Percentiles rank a stretch among this genome's conserved stretches.
Conservation (phyloP, 2,888 invertebrate species). For the Odontocolon sp. region DNA sequence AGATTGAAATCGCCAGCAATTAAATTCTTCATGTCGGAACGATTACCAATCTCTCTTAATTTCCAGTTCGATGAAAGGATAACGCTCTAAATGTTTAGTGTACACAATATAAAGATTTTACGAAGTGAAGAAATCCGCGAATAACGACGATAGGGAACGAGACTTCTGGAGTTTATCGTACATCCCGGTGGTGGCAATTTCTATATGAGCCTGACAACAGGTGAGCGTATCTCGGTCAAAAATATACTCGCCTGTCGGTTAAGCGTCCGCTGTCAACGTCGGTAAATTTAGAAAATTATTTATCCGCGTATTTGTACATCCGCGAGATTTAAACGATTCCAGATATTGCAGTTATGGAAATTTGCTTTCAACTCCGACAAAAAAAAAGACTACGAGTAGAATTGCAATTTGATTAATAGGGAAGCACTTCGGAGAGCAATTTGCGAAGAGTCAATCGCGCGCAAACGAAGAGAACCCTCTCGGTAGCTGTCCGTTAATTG, state of each 20-base stretch:
- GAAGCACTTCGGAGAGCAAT: slow-evolving; percentile 28
- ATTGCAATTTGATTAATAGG: slow-evolving; percentile 49
- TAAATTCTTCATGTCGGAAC: too few species aligned
- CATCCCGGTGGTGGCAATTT: not conserved
- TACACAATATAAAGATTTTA: not conserved
- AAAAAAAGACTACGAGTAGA: slow-evolving; percentile 14
- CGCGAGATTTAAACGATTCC: not conserved
- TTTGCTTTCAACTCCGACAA: not conserved
- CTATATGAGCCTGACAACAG: slow-evolving; percentile 37
- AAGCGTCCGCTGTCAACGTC: not conserved
- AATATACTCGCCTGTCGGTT: slow-evolving; percentile 13
- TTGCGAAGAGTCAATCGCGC: slow-evolving; percentile 35
- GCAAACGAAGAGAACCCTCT: slow-evolving; percentile 39
- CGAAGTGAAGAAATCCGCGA: not conserved
- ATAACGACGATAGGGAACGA: not conserved
- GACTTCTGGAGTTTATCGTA: not conserved
- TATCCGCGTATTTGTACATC: not conserved
- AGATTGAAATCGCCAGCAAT: too few species aligned
- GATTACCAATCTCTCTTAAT: not conserved
- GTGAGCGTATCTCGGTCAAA: slow-evolving; percentile 38
- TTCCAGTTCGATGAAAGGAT: too few species aligned
- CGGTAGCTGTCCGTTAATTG: slow-evolving; percentile 47
- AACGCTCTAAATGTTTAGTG: too few species aligned
- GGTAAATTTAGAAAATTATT: slow-evolving; percentile 15
- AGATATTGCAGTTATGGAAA: not conserved